A percentile compares a stretch with the other conserved stretches of the same genome.
phyloP scores from a whole-genome alignment of 2,113 vertebrate species.

The Scophthalmus maximus region DNA sequence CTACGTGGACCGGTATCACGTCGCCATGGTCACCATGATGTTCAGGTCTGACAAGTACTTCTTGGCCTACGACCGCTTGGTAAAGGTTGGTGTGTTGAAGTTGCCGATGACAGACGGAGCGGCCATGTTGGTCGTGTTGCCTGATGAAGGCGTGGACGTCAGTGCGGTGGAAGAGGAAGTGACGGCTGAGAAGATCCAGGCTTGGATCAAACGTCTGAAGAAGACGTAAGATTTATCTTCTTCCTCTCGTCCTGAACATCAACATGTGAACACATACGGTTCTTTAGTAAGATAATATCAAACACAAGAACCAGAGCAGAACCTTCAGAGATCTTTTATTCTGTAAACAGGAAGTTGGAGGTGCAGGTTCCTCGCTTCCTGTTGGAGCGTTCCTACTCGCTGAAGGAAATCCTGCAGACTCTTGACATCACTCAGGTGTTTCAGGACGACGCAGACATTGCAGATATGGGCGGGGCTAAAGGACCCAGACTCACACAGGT shows the following conservation, averaged over 20 bases:
- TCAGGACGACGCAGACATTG: conserved; percentile 80
- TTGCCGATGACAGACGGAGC: conserved; percentile 85
- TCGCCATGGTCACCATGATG: conserved; percentile 90
- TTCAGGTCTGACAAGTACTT: conserved; percentile 82
- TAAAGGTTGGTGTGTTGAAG: conserved; percentile 86
- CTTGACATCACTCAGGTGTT: conserved; percentile 85
- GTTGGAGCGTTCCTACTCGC: conserved; percentile 84
- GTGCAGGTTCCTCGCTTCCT: conserved; percentile 90
- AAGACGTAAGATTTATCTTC: conserved; percentile 70
- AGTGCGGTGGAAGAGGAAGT: conserved; percentile 86
- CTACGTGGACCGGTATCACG: conserved; percentile 87
- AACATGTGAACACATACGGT: no score
- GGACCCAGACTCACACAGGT: conserved; percentile 84
- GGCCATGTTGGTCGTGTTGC: conserved; percentile 88
- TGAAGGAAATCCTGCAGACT: conserved; percentile 82
- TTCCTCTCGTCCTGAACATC: background rate
- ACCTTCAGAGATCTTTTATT: background rate
- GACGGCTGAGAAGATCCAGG: conserved; percentile 82
- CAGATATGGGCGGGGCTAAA: conserved; percentile 76
- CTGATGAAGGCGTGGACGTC: conserved; percentile 84
- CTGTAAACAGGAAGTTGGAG: conserved; percentile 85
- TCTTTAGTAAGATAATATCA: background rate
- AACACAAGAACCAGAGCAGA: background rate
- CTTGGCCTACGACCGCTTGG: conserved; percentile 84
- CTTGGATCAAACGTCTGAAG: conserved; percentile 87